A percentile compares a stretch with the other conserved stretches of the same genome.
These are phyloP conservation scores for Bombus ignitus DNA, from an alignment of 1,140 invertebrate species.

Conservation along the genomic window DNA sequence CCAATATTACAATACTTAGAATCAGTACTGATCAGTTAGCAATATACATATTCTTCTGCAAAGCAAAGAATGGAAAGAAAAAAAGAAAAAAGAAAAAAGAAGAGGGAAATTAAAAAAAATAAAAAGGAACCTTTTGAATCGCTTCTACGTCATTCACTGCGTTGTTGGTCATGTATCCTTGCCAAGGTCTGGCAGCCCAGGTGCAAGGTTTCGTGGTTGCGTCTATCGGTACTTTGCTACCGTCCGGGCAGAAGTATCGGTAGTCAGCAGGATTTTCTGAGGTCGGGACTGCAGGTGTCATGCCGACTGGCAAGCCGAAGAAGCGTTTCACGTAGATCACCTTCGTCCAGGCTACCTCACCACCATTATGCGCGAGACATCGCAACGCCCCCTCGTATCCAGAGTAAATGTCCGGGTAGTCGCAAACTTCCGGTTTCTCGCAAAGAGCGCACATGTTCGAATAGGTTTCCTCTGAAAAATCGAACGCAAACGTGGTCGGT, in stretches of 20 bases:
- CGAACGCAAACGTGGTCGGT: too few relatives aligned
- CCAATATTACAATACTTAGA: too few relatives aligned
- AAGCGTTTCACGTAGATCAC: slow-evolving; percentile 90
- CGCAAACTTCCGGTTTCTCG: slow-evolving; percentile 88
- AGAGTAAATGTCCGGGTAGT: slow-evolving; percentile 91
- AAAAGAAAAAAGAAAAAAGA: too few relatives aligned
- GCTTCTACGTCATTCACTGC: slow-evolving; percentile 79
- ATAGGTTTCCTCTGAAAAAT: slow-evolving; percentile 86
- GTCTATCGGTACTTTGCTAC: slow-evolving; percentile 86
- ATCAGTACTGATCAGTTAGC: too few relatives aligned
- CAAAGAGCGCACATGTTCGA: slow-evolving; percentile 89
- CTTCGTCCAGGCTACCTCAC: slow-evolving; percentile 93
- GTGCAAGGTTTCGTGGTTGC: slow-evolving; percentile 86
- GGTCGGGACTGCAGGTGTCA: slow-evolving; percentile 79
- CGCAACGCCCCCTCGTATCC: slow-evolving; percentile 92
- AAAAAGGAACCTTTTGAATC: slow-evolving; percentile 73
- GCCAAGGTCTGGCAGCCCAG: slow-evolving; percentile 92
- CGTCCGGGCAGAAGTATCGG: slow-evolving; percentile 92
- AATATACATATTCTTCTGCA: too few relatives aligned
- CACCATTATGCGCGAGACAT: slow-evolving; percentile 90
- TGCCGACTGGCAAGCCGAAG: slow-evolving; percentile 87
- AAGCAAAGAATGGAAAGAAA: too few relatives aligned
- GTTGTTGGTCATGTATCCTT: slow-evolving; percentile 87
- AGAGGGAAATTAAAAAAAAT: too few relatives aligned
- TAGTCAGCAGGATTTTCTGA: slow-evolving; percentile 85